phyloP scores from a whole-genome alignment of 2,888 invertebrate species.

The Pollenia griseotomentosa region DNA sequence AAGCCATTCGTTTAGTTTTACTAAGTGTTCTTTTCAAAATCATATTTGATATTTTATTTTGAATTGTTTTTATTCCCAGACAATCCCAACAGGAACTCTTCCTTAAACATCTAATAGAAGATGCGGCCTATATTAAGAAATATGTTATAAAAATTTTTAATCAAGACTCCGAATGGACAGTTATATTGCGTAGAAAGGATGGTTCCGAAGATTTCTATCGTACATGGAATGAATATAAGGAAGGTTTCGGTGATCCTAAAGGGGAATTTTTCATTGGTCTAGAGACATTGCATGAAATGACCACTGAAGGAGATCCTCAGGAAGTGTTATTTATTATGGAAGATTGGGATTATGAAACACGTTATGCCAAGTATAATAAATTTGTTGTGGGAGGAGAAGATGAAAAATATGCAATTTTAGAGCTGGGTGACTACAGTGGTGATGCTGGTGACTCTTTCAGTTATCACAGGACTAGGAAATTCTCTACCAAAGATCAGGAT shows the following conservation, averaged over 20 bases:
- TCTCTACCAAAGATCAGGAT: slow-evolving; percentile 61
- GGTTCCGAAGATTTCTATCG: slow-evolving; percentile 55
- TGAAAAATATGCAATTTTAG: slow-evolving; percentile 51
- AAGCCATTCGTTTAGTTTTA: too few relatives aligned
- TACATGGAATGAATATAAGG: slow-evolving; percentile 52
- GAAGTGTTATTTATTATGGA: slow-evolving; percentile 48
- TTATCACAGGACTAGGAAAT: slow-evolving; percentile 48
- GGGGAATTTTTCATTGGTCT: slow-evolving; percentile 61
- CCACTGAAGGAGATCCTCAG: slow-evolving; percentile 18
- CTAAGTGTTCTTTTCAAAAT: background rate
- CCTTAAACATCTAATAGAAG: background rate
- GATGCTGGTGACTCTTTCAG: slow-evolving; percentile 59
- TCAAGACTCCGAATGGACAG: slow-evolving; percentile 47
- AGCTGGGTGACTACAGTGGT: slow-evolving; percentile 54
- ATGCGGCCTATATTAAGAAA: slow-evolving; percentile 42
- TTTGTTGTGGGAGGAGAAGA: slow-evolving; percentile 48
- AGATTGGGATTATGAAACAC: slow-evolving; percentile 49
- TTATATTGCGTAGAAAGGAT: slow-evolving; percentile 46
- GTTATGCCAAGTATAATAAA: slow-evolving; percentile 53
- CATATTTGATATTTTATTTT: background rate
- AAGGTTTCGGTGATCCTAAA: slow-evolving; percentile 46
- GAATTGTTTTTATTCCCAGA: background rate
- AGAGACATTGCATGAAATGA: slow-evolving; percentile 46
- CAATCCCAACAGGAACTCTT: slow-evolving; percentile 32
- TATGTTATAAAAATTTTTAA: slow-evolving; percentile 32